Conservation (phyloP, 2,113 vertebrate genomes). For the Prionailurus bengalensis region DNA sequence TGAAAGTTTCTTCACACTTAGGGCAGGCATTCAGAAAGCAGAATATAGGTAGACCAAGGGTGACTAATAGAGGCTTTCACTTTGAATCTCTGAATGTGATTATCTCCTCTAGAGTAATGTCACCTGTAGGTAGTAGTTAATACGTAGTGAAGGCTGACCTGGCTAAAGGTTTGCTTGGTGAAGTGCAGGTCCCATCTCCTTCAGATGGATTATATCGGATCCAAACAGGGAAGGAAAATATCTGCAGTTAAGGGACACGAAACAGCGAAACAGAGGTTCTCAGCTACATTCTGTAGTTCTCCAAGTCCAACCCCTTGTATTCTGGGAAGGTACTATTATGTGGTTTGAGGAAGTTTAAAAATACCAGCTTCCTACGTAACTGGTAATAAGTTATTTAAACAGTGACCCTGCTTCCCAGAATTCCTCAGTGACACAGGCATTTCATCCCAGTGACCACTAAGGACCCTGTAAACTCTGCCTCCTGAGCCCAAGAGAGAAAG, state of each 20-base stretch:
- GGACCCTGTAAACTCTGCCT: neutral
- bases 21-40: neutral
- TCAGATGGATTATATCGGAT: neutral
- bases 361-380: conserved; percentile 67
- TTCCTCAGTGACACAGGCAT: conserved; percentile 53
- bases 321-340: conserved; percentile 76
- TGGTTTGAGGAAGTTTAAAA: conserved; percentile 77
- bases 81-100: neutral
- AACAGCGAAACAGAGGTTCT: conserved; percentile 11
- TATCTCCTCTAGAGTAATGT: neutral
- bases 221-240: neutral
- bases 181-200: neutral
- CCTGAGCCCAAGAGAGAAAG: neutral
- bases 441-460: conserved; percentile 48
- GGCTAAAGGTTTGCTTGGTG: neutral
- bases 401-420: conserved; percentile 66
- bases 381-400: conserved; percentile 71
- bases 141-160: neutral
- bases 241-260: conserved; percentile 16
- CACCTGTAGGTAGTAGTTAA: neutral
- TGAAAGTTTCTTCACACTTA: neutral
- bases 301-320: conserved; percentile 39
- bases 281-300: conserved; percentile 36
- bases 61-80: neutral
- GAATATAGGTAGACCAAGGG: neutral